These are phyloP conservation scores for Miichthys miiuy DNA, from an alignment of 2,797 vertebrate species.

Conservation along the genomic window DNA sequence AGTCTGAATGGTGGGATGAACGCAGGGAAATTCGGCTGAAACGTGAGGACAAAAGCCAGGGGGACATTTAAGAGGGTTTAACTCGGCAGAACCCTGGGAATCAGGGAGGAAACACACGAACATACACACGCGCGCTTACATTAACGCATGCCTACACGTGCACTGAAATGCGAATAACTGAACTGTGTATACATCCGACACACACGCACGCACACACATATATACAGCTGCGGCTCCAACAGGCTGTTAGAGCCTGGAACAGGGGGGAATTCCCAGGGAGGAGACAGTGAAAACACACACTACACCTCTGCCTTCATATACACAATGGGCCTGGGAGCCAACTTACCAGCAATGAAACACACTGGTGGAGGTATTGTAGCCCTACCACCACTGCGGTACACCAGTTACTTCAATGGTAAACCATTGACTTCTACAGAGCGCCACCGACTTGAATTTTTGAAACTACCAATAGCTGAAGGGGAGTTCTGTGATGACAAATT, in stretches of 20 bases:
- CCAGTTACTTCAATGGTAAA: constrained; percentile 28
- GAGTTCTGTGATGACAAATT: constrained; percentile 24
- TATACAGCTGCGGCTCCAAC: constrained; percentile 75
- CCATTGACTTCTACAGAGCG: background rate
- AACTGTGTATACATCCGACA: constrained; percentile 64
- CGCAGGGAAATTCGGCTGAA: constrained; percentile 85
- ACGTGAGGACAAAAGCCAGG: constrained; percentile 86
- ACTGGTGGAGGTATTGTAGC: constrained; percentile 14
- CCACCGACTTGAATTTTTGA: background rate
- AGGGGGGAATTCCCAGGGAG: constrained; percentile 83
- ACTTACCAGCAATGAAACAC: constrained; percentile 28
- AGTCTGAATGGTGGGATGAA: constrained; percentile 80
- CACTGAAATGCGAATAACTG: constrained; percentile 57
- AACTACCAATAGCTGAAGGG: background rate
- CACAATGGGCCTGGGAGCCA: constrained; percentile 47
- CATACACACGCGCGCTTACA: constrained; percentile 37
- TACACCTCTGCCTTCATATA: constrained; percentile 68
- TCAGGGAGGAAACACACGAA: constrained; percentile 70
- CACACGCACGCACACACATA: constrained; percentile 45
- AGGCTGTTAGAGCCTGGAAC: constrained; percentile 72
- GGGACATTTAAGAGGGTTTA: constrained; percentile 86
- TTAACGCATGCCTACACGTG: constrained; percentile 43
- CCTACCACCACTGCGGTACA: constrained; percentile 14
- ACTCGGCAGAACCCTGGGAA: constrained; percentile 84
- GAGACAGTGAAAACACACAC: constrained; percentile 75